A percentile compares a stretch with the other conserved stretches of the same genome.
Evolutionary conservation across 2,888 invertebrate species (phyloP).

Genomic region (Aphrophora alni): DNA sequence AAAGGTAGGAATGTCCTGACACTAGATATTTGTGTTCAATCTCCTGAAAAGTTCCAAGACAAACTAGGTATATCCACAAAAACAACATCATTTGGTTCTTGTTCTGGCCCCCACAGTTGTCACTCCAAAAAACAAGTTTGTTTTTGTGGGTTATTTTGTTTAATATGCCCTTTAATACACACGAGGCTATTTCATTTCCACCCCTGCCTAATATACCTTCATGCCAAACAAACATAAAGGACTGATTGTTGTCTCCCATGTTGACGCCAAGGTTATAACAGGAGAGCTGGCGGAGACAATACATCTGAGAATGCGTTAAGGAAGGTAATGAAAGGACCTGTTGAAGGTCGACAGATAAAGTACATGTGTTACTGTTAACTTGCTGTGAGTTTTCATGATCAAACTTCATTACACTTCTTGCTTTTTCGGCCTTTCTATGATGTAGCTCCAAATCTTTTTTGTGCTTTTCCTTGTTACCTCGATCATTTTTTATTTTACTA

Average conservation of each 20-base stretch:
- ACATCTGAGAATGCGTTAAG: slow-evolving; percentile 51
- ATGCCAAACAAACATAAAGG: slow-evolving; percentile 40
- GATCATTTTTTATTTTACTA: background rate
- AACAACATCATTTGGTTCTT: slow-evolving; percentile 39
- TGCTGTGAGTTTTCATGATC: background rate
- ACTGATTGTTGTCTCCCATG: slow-evolving; percentile 43
- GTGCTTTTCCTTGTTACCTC: background rate
- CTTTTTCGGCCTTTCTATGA: background rate
- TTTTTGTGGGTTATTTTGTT: slow-evolving; percentile 19
- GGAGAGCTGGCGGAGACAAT: slow-evolving; percentile 49
- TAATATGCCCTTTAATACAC: background rate
- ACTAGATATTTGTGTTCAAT: slow-evolving; percentile 40
- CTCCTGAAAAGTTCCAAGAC: no score
- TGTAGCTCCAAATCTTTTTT: background rate
- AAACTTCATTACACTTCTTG: background rate
- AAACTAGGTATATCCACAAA: slow-evolving; percentile 37
- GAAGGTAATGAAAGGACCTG: background rate
- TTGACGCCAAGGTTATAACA: slow-evolving; percentile 48
- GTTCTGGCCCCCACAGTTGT: slow-evolving; percentile 21
- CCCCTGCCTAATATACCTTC: slow-evolving; percentile 7
- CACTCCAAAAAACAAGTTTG: slow-evolving; percentile 23
- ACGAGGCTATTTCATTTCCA: background rate
- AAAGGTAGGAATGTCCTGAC: slow-evolving; percentile 35
- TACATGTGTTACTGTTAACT: background rate
- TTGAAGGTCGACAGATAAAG: background rate